Conservation (phyloP, 37 sponge, comb jelly and placozoan genomes). For the Eunapius fragilis region DNA sequence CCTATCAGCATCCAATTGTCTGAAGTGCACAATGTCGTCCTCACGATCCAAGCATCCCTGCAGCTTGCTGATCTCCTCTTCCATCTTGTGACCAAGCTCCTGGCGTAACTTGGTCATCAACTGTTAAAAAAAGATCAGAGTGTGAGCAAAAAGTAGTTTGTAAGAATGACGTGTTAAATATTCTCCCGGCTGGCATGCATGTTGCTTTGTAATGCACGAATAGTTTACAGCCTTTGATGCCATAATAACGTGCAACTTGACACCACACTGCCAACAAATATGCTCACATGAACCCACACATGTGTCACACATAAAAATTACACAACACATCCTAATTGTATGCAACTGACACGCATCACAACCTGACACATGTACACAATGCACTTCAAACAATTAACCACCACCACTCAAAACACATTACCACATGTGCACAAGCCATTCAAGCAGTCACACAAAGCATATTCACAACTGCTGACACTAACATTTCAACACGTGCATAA, state of each 20-base stretch:
- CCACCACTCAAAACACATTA: background rate
- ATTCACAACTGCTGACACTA: background rate
- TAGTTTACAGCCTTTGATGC: background rate
- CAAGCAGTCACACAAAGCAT: too few relatives aligned
- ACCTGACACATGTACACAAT: too few relatives aligned
- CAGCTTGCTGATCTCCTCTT: constrained; percentile 49
- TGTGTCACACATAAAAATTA: too few relatives aligned
- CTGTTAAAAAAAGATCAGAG: background rate
- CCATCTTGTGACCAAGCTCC: constrained; percentile 56
- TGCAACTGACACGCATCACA: too few relatives aligned
- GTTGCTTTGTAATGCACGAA: background rate
- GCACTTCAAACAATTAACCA: background rate
- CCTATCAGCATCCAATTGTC: constrained; percentile 67
- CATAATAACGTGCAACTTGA: background rate
- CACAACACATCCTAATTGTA: too few relatives aligned
- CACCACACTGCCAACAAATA: background rate
- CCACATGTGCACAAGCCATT: background rate
- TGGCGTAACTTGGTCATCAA: constrained; percentile 27
- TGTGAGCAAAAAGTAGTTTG: background rate
- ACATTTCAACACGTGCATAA: background rate
- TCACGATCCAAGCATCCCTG: constrained; percentile 59
- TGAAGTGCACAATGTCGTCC: constrained; percentile 71
- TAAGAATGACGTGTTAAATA: too few relatives aligned
- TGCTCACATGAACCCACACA: background rate
- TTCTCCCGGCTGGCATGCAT: background rate